phyloP scores from a whole-genome alignment of 1,140 invertebrate genomes.

The Drosophila novamexicana region DNA sequence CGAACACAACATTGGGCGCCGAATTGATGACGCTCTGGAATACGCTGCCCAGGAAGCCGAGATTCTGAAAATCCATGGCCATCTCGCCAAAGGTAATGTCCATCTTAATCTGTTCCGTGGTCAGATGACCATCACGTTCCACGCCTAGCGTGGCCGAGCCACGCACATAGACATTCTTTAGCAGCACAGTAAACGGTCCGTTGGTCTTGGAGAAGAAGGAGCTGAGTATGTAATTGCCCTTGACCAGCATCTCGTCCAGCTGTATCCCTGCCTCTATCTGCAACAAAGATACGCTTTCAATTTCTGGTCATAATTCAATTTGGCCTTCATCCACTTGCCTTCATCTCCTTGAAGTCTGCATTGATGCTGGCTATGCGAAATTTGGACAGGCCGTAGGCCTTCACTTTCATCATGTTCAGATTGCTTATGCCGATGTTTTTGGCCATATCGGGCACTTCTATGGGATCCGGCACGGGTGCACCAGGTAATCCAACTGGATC shows the following conservation, averaged over 20 bases:
- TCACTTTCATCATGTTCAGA: conserved; percentile 89
- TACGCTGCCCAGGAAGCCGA: conserved; percentile 90
- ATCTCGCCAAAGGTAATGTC: conserved; percentile 92
- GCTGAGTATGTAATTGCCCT: conserved; percentile 91
- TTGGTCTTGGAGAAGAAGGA: conserved; percentile 89
- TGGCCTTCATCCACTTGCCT: conserved; percentile 83
- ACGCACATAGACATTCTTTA: conserved; percentile 88
- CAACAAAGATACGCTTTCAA: neutral
- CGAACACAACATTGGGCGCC: conserved; percentile 91
- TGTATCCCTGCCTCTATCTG: conserved; percentile 88
- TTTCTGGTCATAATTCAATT: neutral
- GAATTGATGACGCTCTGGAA: conserved; percentile 92
- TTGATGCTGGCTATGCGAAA: conserved; percentile 89
- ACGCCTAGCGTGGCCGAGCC: conserved; percentile 89
- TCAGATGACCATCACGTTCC: conserved; percentile 89
- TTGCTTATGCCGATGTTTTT: conserved; percentile 89
- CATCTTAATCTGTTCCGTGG: conserved; percentile 91
- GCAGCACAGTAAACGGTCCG: conserved; percentile 91
- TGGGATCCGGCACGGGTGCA: conserved; percentile 90
- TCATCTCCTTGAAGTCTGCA: conserved; percentile 88
- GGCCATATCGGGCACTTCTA: conserved; percentile 91
- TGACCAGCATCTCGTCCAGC: conserved; percentile 89
- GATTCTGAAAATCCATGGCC: conserved; percentile 91
- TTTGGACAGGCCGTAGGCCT: conserved; percentile 90
- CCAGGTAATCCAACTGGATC: conserved; percentile 92